These are phyloP conservation scores for Ceuthmochares aereus DNA, from an alignment of 2,113 vertebrate species.

Conservation along the genomic window DNA sequence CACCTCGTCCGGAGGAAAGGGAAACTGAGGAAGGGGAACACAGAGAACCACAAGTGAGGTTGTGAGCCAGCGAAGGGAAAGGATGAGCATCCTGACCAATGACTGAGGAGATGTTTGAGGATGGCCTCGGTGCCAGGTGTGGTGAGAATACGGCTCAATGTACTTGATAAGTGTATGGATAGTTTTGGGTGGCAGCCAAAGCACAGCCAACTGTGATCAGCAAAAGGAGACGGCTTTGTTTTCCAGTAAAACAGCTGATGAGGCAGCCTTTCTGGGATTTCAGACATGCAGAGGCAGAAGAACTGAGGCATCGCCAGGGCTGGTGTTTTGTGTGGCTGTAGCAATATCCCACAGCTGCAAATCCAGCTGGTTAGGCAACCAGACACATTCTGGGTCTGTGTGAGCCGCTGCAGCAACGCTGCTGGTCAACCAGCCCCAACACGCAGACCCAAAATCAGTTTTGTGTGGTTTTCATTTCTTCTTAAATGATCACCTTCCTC, in stretches of 20 bases:
- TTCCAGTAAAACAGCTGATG: not conserved
- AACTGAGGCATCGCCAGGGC: fast-evolving
- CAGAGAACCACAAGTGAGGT: fast-evolving
- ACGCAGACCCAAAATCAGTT: not conserved
- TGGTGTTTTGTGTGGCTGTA: not conserved
- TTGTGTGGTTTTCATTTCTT: not conserved
- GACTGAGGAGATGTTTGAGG: fast-evolving
- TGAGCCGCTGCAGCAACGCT: not conserved
- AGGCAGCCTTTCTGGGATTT: not conserved
- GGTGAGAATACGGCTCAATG: fast-evolving
- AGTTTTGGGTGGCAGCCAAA: not conserved
- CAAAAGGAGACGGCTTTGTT: not conserved
- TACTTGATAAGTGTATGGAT: fast-evolving
- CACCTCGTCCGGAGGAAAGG: not conserved
- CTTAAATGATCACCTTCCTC: not conserved
- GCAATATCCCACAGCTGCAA: not conserved
- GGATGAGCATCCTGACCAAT: fast-evolving
- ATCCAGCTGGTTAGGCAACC: fast-evolving
- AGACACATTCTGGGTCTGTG: fast-evolving
- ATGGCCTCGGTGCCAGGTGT: fast-evolving
- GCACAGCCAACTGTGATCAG: too few relatives aligned
- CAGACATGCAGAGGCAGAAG: not conserved
- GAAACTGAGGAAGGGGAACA: not conserved
- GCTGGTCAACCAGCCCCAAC: fast-evolving
- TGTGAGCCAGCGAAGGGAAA: not conserved